These are phyloP conservation scores for Steinernema feltiae DNA, from an alignment of 1,140 invertebrate species.

Conservation along the genomic window DNA sequence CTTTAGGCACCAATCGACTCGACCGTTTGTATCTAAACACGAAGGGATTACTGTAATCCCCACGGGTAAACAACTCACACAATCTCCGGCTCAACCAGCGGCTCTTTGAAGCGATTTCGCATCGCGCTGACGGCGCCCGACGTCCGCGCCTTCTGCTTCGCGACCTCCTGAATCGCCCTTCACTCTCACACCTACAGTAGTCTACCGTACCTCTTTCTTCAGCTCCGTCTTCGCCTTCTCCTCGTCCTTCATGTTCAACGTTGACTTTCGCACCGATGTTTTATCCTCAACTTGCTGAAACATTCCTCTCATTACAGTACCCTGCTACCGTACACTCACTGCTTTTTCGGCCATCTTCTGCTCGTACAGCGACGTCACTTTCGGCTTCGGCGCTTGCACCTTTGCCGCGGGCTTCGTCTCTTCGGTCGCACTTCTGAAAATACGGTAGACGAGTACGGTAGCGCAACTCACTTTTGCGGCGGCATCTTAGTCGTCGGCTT, in stretches of 20 bases:
- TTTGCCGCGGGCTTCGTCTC: background rate
- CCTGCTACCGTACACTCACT: background rate
- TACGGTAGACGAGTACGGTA: too few species aligned
- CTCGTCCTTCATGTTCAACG: slow-evolving; percentile 46
- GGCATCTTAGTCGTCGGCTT: too few species aligned
- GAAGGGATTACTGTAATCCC: background rate
- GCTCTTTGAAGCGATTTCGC: slow-evolving; percentile 43
- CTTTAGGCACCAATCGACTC: slow-evolving; percentile 34
- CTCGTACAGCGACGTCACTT: slow-evolving; percentile 8
- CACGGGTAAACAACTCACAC: slow-evolving; percentile 31
- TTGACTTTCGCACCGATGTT: slow-evolving; percentile 43
- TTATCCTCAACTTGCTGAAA: slow-evolving; percentile 40
- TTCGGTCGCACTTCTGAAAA: background rate
- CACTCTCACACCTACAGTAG: slow-evolving; percentile 12
- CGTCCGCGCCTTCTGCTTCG: slow-evolving; percentile 30
- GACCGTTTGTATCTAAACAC: slow-evolving; percentile 52
- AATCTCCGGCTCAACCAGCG: slow-evolving; percentile 36
- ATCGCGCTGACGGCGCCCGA: slow-evolving; percentile 47
- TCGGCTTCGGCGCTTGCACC: slow-evolving; percentile 18
- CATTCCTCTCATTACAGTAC: background rate
- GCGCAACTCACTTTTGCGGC: too few species aligned
- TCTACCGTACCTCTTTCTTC: slow-evolving; percentile 39
- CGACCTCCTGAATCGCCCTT: slow-evolving; percentile 40
- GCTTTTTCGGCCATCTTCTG: slow-evolving; percentile 26
- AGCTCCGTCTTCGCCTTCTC: slow-evolving; percentile 40